phyloP scores from a whole-genome alignment of 2,888 invertebrate species.

The Lepetodrilus schrolli region DNA sequence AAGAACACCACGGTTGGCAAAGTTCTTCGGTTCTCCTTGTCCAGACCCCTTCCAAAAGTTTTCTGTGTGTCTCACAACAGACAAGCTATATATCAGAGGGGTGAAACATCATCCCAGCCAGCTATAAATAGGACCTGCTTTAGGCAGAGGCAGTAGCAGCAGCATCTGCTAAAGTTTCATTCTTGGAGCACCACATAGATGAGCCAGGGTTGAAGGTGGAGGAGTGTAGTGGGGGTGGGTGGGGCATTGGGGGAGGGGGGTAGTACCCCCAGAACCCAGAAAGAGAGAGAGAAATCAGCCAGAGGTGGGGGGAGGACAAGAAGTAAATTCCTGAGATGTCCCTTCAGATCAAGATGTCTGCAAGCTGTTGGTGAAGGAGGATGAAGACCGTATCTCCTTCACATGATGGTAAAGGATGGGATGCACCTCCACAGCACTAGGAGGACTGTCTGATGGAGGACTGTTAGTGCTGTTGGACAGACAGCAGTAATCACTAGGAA shows the following conservation, averaged over 20 bases:
- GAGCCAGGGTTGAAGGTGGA: background rate
- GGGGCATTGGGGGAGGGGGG: slow-evolving; percentile 31
- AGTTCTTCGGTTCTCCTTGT: background rate
- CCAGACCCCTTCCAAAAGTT: background rate
- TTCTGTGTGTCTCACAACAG: background rate
- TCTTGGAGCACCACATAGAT: background rate
- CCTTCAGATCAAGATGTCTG: slow-evolving; percentile 4
- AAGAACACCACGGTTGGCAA: background rate
- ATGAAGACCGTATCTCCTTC: too few species aligned
- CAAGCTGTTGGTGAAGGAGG: background rate
- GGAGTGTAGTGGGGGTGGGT: slow-evolving; percentile 20
- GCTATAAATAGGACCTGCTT: too few species aligned
- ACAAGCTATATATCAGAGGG: slow-evolving; percentile 9
- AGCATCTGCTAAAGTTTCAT: slow-evolving; percentile 23
- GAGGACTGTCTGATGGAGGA: too few species aligned
- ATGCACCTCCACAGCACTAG: too few species aligned
- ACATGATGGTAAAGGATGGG: too few species aligned
- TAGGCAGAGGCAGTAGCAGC: too few species aligned
- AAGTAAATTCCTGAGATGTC: background rate
- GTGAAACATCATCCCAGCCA: slow-evolving; percentile 18
- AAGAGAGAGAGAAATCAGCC: slow-evolving; percentile 12
- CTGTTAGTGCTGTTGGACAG: too few species aligned
- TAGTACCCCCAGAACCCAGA: background rate
- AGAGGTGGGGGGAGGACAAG: too few species aligned
- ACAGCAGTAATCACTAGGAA: too few species aligned